Base-by-base conservation (phyloP, 2,797 vertebrate species). In the Centropyge bicolor region DNA sequence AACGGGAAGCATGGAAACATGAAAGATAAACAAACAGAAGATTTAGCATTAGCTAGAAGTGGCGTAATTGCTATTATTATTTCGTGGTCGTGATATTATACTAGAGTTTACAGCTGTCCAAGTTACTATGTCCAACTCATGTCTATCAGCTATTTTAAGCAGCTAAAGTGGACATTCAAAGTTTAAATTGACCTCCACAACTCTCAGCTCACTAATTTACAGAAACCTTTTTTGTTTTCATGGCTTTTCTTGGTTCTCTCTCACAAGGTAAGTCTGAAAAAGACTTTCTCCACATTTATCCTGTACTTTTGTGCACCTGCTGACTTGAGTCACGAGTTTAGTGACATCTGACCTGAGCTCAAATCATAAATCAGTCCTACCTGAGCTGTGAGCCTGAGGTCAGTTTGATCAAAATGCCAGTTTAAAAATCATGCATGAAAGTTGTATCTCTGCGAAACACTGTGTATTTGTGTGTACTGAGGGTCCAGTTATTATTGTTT, bases 301-400 rank as follows among this genome's bases (percentile, higher is more conserved):
- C 24, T 49, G 14, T 7, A 17, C 10, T 16, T n/a, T 45, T 38
- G 6, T 0, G 5, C n/a, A 59, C 6, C 31, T 22, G 3, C 4
- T 41, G 40, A 51, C 16, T 19, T 22, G n/a, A 20, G 70, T 72
- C 77, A 86, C 57, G 5, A 60, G 84, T 67, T 51, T 0, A 17
- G 24, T 2, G 0, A 38, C 6, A 22, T 22, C 12, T 56, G 0
- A 3, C 17, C n/a, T 27, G 38, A 10, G 2, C 22, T 61, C 16
- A 11, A 8, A 7, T 63, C 38, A 51, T 27, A 31, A 55, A 36
- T 66, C 41, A 3, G 16, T 4, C 6, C 3, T 17, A n/a, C 60
- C 8, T 36, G 16, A 63, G 16, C 10, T 36, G 0, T 55, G 43
- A 38, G 35, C 19, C 5, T 5, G 3, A 4, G 19, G 17, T 7